phyloP scores from a whole-genome alignment of 2,797 vertebrate species.

The Toxotes lorentzi region DNA sequence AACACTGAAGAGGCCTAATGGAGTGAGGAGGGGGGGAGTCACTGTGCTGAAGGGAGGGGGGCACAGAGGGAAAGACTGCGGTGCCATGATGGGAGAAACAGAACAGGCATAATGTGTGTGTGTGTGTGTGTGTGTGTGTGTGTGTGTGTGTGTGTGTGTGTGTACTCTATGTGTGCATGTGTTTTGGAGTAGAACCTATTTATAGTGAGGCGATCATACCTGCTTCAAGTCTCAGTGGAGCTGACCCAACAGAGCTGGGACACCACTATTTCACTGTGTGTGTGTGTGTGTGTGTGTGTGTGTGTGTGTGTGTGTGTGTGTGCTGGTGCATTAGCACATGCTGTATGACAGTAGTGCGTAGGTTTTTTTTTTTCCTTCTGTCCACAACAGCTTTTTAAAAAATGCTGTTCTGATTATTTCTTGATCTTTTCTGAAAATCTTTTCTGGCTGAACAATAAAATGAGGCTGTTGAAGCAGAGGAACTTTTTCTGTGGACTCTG shows the following conservation, averaged over 20 bases:
- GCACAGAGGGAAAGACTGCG: constrained; percentile 8
- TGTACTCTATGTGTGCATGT: neutral
- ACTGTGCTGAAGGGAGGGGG: neutral
- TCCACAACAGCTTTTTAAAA: no score
- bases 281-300: constrained; percentile 4
- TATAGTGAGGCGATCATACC: constrained; percentile 57
- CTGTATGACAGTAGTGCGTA: no score
- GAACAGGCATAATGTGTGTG: constrained; percentile 17
- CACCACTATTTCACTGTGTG: constrained; percentile 1
- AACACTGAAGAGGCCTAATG: constrained; percentile 13
- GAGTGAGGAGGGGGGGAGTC: constrained; percentile 24
- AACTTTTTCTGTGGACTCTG: no score
- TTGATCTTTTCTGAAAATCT: no score
- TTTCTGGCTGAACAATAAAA: no score
- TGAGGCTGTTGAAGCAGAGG: no score
- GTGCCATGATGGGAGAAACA: constrained; percentile 60
- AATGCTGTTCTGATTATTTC: no score
- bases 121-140: constrained; percentile 1
- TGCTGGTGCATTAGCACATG: no score
- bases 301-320: constrained; percentile 12
- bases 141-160: neutral
- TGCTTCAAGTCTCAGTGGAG: constrained; percentile 55
- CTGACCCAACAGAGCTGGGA: constrained; percentile 36
- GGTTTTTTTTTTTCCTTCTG: no score
- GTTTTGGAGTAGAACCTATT: constrained; percentile 53